These are phyloP conservation scores for Agrotis exclamationis DNA, from an alignment of 2,888 invertebrate genomes.

Conservation along the genomic window DNA sequence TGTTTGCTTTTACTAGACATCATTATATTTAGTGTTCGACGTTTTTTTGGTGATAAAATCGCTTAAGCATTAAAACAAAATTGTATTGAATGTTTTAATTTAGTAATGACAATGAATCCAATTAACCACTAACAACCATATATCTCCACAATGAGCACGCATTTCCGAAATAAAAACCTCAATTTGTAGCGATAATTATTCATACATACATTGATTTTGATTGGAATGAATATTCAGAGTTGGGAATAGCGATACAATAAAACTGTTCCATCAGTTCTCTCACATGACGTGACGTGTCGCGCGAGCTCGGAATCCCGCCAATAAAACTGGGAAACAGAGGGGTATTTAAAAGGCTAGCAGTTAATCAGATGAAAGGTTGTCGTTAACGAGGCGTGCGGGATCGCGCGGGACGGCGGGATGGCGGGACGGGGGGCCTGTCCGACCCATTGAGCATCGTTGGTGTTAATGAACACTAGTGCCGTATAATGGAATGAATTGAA, in stretches of 20 bases:
- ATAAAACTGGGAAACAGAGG: slow-evolving; percentile 56
- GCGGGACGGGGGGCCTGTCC: slow-evolving; percentile 32
- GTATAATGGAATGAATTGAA: slow-evolving; percentile 64
- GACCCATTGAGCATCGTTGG: slow-evolving; percentile 66
- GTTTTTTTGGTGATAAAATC: slow-evolving; percentile 27
- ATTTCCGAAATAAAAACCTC: slow-evolving; percentile 29
- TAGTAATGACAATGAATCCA: slow-evolving; percentile 46
- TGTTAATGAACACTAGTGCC: slow-evolving; percentile 65
- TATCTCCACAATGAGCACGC: slow-evolving; percentile 2
- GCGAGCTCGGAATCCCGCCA: slow-evolving; percentile 23
- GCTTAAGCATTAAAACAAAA: slow-evolving; percentile 16
- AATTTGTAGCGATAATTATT: slow-evolving; percentile 23
- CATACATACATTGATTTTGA: slow-evolving; percentile 36
- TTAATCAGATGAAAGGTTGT: slow-evolving; percentile 71
- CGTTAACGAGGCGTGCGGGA: slow-evolving; percentile 67
- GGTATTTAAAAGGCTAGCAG: slow-evolving; percentile 66
- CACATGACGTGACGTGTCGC: slow-evolving; percentile 45
- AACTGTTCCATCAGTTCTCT: slow-evolving; percentile 37
- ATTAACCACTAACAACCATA: slow-evolving; percentile 35
- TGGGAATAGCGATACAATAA: slow-evolving; percentile 17
- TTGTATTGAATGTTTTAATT: slow-evolving; percentile 47
- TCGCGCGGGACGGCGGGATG: slow-evolving; percentile 26
- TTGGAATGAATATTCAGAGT: slow-evolving; percentile 6
- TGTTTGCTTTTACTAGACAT: slow-evolving; percentile 11
- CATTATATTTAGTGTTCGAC: slow-evolving; percentile 29